phyloP scores from a whole-genome alignment of 2,113 vertebrate genomes.

The Megaceryle maxima region DNA sequence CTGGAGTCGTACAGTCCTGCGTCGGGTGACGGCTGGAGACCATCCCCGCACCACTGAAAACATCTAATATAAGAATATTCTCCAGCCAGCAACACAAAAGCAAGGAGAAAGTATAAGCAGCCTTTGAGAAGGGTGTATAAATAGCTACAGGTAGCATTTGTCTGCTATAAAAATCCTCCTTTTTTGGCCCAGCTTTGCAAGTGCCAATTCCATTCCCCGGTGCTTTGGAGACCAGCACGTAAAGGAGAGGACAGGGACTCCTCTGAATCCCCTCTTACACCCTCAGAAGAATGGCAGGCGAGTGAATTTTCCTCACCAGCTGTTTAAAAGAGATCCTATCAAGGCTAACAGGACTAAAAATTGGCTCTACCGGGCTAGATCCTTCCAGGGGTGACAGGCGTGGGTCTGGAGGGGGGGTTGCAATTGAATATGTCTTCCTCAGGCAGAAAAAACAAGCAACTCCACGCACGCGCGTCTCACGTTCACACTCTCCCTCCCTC shows the following conservation, averaged over 20 bases:
- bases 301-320: not conserved
- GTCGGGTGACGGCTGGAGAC: not conserved
- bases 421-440: not conserved
- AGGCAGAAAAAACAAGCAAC: not conserved
- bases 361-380: fast-evolving
- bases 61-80: not conserved
- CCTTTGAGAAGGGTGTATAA: slow-evolving; percentile 26
- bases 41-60: not conserved
- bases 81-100: slow-evolving; percentile 32
- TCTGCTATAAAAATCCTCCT: not conserved
- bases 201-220: not conserved
- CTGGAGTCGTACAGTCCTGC: not conserved
- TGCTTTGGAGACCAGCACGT: not conserved
- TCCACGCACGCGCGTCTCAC: fast-evolving
- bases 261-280: fast-evolving
- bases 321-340: not conserved
- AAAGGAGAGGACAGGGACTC: not conserved
- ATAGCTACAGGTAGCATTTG: slow-evolving; percentile 37
- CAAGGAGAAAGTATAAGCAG: slow-evolving; percentile 6
- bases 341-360: not conserved
- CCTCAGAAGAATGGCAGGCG: fast-evolving
- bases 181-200: not conserved
- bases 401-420: not conserved
- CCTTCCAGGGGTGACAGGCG: not conserved
- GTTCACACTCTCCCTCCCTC: too few relatives aligned